Percentiles rank a stretch among this genome's conserved stretches.
Conservation (phyloP, 2,113 vertebrate genomes). For the Cnemophilus loriae region DNA sequence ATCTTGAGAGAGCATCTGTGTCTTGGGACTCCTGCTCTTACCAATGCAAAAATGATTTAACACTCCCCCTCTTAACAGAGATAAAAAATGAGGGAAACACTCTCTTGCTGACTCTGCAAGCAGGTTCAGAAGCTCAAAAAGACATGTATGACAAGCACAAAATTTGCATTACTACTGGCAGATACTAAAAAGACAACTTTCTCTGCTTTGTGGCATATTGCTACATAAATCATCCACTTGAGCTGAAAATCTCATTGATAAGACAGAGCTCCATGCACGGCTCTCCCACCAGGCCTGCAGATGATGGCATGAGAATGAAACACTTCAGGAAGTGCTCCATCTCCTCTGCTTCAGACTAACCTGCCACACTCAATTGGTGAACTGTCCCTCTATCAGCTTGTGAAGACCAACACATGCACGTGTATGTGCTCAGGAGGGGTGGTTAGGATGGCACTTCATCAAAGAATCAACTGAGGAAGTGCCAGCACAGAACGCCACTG, state of each 20-base stretch:
- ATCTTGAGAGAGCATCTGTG: not conserved
- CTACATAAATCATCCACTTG: not conserved
- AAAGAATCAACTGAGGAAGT: not conserved
- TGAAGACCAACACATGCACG: fast-evolving
- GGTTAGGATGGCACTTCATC: not conserved
- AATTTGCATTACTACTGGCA: not conserved
- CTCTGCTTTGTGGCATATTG: not conserved
- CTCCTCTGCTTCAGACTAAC: not conserved
- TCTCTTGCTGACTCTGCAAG: not conserved
- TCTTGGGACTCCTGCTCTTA: not conserved
- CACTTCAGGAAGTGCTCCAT: not conserved
- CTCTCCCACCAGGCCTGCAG: not conserved
- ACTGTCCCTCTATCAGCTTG: not conserved
- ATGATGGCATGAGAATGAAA: not conserved
- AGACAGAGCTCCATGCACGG: not conserved
- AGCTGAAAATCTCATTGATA: not conserved
- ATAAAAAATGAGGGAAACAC: not conserved
- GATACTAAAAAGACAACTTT: not conserved
- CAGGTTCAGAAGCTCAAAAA: not conserved
- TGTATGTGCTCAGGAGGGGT: not conserved
- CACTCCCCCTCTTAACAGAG: not conserved
- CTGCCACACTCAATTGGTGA: not conserved
- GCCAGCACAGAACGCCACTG: not conserved
- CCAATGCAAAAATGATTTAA: not conserved
- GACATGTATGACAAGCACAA: not conserved